Evolutionary conservation across 2,113 vertebrate species (phyloP).

Genomic region (Ovibos moschatus): DNA sequence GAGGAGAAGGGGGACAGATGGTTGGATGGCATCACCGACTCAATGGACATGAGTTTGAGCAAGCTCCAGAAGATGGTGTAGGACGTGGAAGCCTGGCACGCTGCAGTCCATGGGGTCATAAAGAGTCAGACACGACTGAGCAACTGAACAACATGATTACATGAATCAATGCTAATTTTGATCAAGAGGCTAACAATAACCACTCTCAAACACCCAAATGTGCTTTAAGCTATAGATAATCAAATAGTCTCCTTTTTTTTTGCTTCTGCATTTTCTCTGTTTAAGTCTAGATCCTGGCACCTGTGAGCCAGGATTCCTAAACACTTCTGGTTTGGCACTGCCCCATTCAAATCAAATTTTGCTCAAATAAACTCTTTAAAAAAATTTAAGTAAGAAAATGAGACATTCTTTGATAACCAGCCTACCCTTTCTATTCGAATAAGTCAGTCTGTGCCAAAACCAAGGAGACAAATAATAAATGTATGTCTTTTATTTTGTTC

Average conservation of each 20-base stretch:
- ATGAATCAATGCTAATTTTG: not conserved
- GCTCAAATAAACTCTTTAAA: not conserved
- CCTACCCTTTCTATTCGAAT: not conserved
- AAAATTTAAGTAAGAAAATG: not conserved
- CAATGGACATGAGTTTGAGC: not conserved
- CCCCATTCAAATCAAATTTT: not conserved
- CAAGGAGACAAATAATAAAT: not conserved
- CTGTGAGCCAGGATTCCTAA: not conserved
- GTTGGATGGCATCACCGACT: not conserved
- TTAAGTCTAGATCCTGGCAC: not conserved
- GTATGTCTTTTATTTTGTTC: not conserved
- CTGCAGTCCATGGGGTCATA: not conserved
- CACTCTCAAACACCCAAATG: not conserved
- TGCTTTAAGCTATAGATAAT: not conserved
- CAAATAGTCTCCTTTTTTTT: not conserved
- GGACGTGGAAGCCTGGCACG: not conserved
- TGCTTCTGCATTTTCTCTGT: not conserved
- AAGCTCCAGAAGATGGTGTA: not conserved
- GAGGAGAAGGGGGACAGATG: not conserved
- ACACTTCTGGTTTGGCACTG: not conserved
- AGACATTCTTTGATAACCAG: not conserved
- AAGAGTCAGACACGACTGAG: not conserved
- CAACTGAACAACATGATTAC: not conserved
- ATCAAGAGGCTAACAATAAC: not conserved
- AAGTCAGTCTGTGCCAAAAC: not conserved